A percentile compares a stretch with the other conserved stretches of the same genome.
Conservation (phyloP, 37 sponge, comb jelly and placozoan genomes). For the Agelas oroides region DNA sequence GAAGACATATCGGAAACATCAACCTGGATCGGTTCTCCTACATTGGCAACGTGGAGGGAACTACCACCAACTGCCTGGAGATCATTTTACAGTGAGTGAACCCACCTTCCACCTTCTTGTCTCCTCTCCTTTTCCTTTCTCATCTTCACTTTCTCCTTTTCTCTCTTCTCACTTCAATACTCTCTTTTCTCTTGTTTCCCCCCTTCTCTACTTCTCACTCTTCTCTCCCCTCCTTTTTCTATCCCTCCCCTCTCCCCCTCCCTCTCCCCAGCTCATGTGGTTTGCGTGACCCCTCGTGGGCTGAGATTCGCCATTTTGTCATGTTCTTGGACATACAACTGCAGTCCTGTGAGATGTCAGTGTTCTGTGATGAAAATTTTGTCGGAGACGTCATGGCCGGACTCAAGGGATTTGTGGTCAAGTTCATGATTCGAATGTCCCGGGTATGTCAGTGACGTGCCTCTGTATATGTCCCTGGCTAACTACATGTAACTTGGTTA, state of each 20-base stretch:
- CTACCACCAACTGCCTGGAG: constrained; percentile 36
- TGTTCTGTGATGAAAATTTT: constrained; percentile 60
- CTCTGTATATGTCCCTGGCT: neutral
- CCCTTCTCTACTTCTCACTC: too few relatives aligned
- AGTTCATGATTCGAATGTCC: constrained; percentile 92
- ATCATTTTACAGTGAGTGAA: constrained; percentile 51
- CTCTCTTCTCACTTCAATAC: neutral
- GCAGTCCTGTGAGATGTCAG: constrained; percentile 68
- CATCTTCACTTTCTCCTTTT: neutral
- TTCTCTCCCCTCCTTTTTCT: too few relatives aligned
- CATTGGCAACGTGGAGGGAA: constrained; percentile 29
- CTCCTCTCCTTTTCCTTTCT: too few relatives aligned
- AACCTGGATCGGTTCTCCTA: constrained; percentile 64
- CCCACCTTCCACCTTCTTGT: too few relatives aligned
- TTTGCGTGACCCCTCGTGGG: constrained; percentile 84
- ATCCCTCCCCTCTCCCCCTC: too few relatives aligned
- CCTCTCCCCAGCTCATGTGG: constrained; percentile 51
- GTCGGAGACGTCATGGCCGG: constrained; percentile 60
- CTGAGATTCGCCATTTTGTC: constrained; percentile 86
- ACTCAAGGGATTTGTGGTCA: constrained; percentile 81
- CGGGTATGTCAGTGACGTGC: constrained; percentile 31
- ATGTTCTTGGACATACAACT: constrained; percentile 85
- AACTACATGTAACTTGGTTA: neutral
- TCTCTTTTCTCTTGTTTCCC: too few relatives aligned
- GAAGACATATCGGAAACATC: neutral